Base-by-base conservation (phyloP, 1,140 invertebrate species). In the Trypoxylus dichotomus region DNA sequence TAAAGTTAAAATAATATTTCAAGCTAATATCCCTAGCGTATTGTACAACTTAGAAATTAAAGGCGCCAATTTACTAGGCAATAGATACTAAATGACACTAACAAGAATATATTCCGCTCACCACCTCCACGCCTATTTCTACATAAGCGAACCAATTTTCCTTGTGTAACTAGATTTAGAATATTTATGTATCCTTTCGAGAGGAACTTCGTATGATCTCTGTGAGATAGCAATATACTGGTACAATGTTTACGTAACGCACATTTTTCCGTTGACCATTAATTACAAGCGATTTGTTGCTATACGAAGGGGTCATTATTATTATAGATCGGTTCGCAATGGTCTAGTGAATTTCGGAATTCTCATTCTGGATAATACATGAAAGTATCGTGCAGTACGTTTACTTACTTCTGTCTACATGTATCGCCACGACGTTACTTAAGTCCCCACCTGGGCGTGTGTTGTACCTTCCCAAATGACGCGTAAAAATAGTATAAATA, bases 401-500 rank as follows among this genome's bases (percentile, higher is more conserved):
- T 29, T 25, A 25, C 60, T 68, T 68, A 68, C 60, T 13, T 29
- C 60, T 15, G 24, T 68, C 3, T 68, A 29, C 24, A 68, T 27
- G 24, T 68, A 24, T 27, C 15, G 5, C 15, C 47, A 68, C 60
- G 60, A 13, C 24, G 60, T 15, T 24, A 11, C 21, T 25, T 68
- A 25, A 11, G 60, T 68, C 60, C 60, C 60, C 60, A 68, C 60
- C 60, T 68, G 60, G 60, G 60, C 60, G 60, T 68, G 47, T 54
- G 19, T 68, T 68, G 24, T 68, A 68, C 60, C 60, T 68, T 68
- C 60, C 60, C 60, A 68, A 68, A 68, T 68, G 60, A 68, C 60
- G 60, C 60, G 21, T 68, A 68, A 68, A 68, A 68, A 68, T 68
- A 68, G 60, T 68, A 68, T 68, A 68, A 68, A 68, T 68, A 68